Evolutionary conservation across 1,140 invertebrate species (phyloP).

Genomic region (Drosophila kanapiae): DNA sequence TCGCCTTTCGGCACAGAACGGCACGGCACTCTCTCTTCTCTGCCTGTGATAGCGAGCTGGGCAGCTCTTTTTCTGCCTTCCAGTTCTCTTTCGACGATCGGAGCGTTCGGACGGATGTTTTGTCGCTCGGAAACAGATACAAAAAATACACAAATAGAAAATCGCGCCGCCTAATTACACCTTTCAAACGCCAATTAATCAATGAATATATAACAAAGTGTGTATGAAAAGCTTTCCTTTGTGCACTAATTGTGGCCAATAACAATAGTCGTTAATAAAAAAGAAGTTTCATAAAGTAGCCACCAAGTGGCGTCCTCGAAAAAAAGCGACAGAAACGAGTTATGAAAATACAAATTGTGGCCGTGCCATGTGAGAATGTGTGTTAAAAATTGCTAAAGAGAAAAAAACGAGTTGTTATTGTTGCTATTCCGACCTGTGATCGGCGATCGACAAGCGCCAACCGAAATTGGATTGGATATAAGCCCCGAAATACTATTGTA

Average conservation of each 20-base stretch:
- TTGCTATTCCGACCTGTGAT: slow-evolving; percentile 65
- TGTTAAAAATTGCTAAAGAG: slow-evolving; percentile 70
- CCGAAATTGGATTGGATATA: slow-evolving; percentile 67
- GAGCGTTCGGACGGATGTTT: slow-evolving; percentile 53
- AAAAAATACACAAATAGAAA: neutral
- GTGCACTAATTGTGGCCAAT: slow-evolving; percentile 35
- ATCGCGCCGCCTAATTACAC: slow-evolving; percentile 62
- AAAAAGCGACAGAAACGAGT: slow-evolving; percentile 64
- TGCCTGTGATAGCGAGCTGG: slow-evolving; percentile 3
- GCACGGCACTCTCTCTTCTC: slow-evolving; percentile 13
- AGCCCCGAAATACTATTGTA: slow-evolving; percentile 9
- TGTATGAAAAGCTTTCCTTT: slow-evolving; percentile 14
- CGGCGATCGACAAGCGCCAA: slow-evolving; percentile 74
- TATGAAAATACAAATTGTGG: slow-evolving; percentile 82
- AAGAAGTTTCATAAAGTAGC: slow-evolving; percentile 62
- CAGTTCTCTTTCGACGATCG: slow-evolving; percentile 62
- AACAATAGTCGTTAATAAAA: slow-evolving; percentile 62
- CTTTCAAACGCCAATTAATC: slow-evolving; percentile 78
- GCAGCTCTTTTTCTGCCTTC: slow-evolving; percentile 14
- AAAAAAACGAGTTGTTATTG: slow-evolving; percentile 64
- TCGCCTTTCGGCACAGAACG: slow-evolving; percentile 1
- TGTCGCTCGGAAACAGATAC: slow-evolving; percentile 6
- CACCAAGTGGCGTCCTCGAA: slow-evolving; percentile 68
- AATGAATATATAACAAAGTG: slow-evolving; percentile 48
- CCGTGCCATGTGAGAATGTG: slow-evolving; percentile 66